phyloP scores from a whole-genome alignment of 2,888 invertebrate genomes.

The Litoditis marina region DNA sequence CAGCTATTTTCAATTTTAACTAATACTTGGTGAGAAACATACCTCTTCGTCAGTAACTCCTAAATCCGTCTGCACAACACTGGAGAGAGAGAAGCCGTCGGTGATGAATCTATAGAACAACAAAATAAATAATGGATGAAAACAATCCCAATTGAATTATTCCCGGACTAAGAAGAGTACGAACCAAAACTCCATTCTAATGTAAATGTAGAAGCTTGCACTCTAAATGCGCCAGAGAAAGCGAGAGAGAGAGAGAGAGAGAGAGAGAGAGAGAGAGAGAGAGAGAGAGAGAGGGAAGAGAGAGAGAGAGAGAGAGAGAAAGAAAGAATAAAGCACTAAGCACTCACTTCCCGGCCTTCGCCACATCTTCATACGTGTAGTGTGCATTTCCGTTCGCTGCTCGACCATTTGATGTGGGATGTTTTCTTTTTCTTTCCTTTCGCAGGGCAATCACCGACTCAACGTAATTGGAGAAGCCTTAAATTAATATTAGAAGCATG shows the following conservation, averaged over 20 bases:
- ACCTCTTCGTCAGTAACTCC: background rate
- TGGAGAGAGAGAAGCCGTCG: background rate
- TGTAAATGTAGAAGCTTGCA: too few species aligned
- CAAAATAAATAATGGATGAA: too few species aligned
- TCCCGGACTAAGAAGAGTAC: too few species aligned
- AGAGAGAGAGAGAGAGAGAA: conserved; percentile 10
- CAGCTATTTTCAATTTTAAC: too few species aligned
- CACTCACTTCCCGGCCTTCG: background rate
- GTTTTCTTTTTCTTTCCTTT: conserved; percentile 34
- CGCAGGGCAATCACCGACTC: conserved; percentile 29
- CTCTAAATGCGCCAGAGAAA: too few species aligned
- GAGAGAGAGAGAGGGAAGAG: conserved; percentile 1
- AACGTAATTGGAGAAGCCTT: conserved; percentile 38
- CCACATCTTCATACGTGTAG: background rate
- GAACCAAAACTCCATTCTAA: too few species aligned
- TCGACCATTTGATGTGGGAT: conserved; percentile 21
- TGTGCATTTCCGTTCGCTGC: background rate
- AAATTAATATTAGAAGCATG: too few species aligned
- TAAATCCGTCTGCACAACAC: background rate
- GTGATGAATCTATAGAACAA: too few species aligned
- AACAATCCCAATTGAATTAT: too few species aligned
- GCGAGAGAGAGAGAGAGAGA: background rate
- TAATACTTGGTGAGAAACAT: background rate
- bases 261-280: background rate
- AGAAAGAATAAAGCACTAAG: background rate